Conservation (phyloP, 92 coral and sea anemone genomes). For the Palythoa grandis region DNA sequence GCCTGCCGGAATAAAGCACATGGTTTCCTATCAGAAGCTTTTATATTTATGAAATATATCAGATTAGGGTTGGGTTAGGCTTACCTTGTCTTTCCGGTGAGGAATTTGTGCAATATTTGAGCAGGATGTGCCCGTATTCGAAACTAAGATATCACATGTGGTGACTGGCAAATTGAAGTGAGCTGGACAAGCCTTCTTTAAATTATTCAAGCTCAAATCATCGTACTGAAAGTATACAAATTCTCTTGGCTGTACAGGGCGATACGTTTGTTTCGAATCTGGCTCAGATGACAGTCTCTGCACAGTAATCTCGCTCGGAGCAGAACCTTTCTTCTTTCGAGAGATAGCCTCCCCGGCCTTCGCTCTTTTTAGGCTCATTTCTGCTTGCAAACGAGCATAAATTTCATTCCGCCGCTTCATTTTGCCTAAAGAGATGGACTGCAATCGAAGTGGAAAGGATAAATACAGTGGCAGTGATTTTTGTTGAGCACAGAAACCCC, state of each 20-base stretch:
- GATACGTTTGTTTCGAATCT: slow-evolving; percentile 63
- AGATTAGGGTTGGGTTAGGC: not conserved
- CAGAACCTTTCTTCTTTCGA: slow-evolving; percentile 9
- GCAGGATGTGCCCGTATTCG: slow-evolving; percentile 56
- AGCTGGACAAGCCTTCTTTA: slow-evolving; percentile 60
- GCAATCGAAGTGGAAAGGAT: not conserved
- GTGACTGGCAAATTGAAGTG: slow-evolving; percentile 54
- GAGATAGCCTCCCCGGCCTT: slow-evolving; percentile 5
- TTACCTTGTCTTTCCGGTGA: slow-evolving; percentile 36
- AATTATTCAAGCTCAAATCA: slow-evolving; percentile 56
- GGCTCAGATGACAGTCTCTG: slow-evolving; percentile 62
- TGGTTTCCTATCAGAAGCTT: slow-evolving; percentile 3
- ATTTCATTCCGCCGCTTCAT: slow-evolving; percentile 1
- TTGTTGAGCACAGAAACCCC: not conserved
- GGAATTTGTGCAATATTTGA: slow-evolving; percentile 64
- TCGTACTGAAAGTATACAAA: slow-evolving; percentile 52
- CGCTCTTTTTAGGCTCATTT: slow-evolving; percentile 1
- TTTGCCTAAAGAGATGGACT: not conserved
- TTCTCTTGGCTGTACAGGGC: slow-evolving; percentile 62
- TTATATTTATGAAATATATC: not conserved
- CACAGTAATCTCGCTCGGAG: slow-evolving; percentile 53
- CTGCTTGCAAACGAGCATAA: not conserved
- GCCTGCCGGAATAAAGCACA: not conserved
- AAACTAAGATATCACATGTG: slow-evolving; percentile 63
- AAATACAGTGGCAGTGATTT: not conserved